Percentiles rank a stretch among this genome's conserved stretches.
Evolutionary conservation across 1,140 invertebrate genomes (phyloP).

Genomic region (Thaumetopoea pityocampa): DNA sequence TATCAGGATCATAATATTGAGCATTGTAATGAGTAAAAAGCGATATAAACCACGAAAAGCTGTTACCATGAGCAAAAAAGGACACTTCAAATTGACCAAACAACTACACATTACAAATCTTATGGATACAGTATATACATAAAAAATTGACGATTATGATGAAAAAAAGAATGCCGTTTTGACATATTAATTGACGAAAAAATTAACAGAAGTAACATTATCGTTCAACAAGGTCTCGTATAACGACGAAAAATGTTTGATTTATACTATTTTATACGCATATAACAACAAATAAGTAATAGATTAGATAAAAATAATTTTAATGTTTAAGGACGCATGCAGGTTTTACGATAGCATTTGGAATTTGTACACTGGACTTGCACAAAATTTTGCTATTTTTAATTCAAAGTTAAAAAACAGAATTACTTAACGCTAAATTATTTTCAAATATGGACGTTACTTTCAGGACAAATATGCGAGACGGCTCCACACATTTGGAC

Average conservation of each 20-base stretch:
- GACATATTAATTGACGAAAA: slow-evolving; percentile 69
- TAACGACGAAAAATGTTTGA: slow-evolving; percentile 42
- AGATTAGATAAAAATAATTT: slow-evolving; percentile 40
- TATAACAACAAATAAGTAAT: slow-evolving; percentile 57
- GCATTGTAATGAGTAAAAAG: slow-evolving; percentile 70
- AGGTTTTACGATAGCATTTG: slow-evolving; percentile 20
- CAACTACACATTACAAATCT: slow-evolving; percentile 38
- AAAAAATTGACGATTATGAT: slow-evolving; percentile 64
- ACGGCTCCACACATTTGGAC: slow-evolving; percentile 54
- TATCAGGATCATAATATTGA: slow-evolving; percentile 68
- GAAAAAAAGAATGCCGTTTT: slow-evolving; percentile 41
- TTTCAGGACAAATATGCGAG: slow-evolving; percentile 69
- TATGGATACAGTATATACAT: slow-evolving; percentile 34
- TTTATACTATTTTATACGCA: slow-evolving; percentile 36
- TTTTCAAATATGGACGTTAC: slow-evolving; percentile 74
- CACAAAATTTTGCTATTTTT: slow-evolving; percentile 26
- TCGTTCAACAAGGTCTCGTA: slow-evolving; percentile 55
- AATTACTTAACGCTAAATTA: slow-evolving; percentile 71
- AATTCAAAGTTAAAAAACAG: slow-evolving; percentile 52
- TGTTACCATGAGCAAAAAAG: slow-evolving; percentile 56
- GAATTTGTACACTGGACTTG: slow-evolving; percentile 24
- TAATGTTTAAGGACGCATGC: slow-evolving; percentile 21
- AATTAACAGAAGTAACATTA: slow-evolving; percentile 60
- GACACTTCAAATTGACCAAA: slow-evolving; percentile 62
- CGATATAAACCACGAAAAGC: slow-evolving; percentile 37